Evolutionary conservation across 2,888 invertebrate species (phyloP).

Genomic region (Calameuta idolon): DNA sequence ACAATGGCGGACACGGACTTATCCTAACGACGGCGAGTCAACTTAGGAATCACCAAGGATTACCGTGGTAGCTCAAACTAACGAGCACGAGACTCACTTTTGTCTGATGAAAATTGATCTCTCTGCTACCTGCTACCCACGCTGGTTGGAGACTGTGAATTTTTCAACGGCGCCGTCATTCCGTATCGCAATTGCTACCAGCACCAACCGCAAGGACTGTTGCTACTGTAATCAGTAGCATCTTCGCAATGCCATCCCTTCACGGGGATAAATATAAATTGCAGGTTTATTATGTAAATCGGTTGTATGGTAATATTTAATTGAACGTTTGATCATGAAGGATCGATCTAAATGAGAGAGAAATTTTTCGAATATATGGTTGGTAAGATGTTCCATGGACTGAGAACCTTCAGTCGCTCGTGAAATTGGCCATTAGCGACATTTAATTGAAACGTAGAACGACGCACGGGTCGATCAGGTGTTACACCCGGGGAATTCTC

Average conservation of each 20-base stretch:
- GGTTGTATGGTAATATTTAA: conserved; percentile 39
- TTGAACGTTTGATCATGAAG: conserved; percentile 34
- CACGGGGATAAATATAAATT: conserved; percentile 29
- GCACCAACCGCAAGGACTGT: background rate
- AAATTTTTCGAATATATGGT: conserved; percentile 13
- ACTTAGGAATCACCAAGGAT: conserved; percentile 44
- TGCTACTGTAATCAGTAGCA: background rate
- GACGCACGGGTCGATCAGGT: conserved; percentile 18
- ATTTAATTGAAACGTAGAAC: conserved; percentile 17
- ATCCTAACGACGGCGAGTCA: conserved; percentile 45
- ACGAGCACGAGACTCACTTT: conserved; percentile 36
- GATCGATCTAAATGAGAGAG: background rate
- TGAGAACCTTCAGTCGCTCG: conserved; percentile 8
- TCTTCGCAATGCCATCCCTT: background rate
- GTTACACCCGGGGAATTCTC: conserved; percentile 22
- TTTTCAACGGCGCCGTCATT: conserved; percentile 28
- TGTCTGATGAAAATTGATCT: conserved; percentile 47
- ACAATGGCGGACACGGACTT: conserved; percentile 54
- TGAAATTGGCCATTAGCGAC: conserved; percentile 10
- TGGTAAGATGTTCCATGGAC: conserved; percentile 21
- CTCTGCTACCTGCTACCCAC: conserved; percentile 33
- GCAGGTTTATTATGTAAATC: conserved; percentile 51
- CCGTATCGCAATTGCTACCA: conserved; percentile 10
- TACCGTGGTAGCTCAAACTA: conserved; percentile 29
- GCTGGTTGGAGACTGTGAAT: conserved; percentile 20